A percentile compares a stretch with the other conserved stretches of the same genome.
These are phyloP conservation scores for Ormyrus thymus DNA, from an alignment of 2,888 invertebrate genomes.

Conservation along the genomic window DNA sequence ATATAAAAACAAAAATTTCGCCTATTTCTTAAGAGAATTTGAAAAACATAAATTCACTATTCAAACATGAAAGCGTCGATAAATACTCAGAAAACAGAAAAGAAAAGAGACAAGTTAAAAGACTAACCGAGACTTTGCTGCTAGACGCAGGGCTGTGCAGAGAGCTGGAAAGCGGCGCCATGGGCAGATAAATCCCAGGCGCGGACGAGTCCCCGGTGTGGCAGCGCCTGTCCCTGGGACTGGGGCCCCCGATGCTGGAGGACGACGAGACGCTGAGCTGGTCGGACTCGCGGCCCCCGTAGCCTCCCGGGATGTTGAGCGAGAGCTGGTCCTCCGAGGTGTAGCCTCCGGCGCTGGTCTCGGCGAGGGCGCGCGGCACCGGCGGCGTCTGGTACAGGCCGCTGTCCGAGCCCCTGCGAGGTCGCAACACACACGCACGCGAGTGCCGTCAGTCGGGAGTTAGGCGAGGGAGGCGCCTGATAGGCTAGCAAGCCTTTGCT, in stretches of 20 bases:
- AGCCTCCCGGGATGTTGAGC: conserved; percentile 71
- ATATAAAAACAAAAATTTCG: too few relatives aligned
- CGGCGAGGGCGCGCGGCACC: conserved; percentile 73
- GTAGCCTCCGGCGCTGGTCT: conserved; percentile 76
- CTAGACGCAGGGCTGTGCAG: conserved; percentile 79
- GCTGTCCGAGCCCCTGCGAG: conserved; percentile 78
- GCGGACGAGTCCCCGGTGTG: conserved; percentile 74
- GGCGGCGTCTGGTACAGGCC: conserved; percentile 78
- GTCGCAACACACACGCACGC: neutral
- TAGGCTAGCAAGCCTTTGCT: neutral
- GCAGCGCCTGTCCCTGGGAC: conserved; percentile 75
- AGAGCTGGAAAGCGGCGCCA: conserved; percentile 77
- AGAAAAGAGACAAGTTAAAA: neutral
- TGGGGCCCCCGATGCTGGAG: conserved; percentile 78
- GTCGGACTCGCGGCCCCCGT: conserved; percentile 77
- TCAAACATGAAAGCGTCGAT: neutral
- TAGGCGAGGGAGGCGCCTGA: neutral
- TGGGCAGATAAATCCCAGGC: conserved; percentile 78
- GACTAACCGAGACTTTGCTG: conserved; percentile 79
- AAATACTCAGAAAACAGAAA: neutral
- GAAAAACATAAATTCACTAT: too few relatives aligned
- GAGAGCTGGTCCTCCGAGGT: conserved; percentile 78
- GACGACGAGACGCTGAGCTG: conserved; percentile 80
- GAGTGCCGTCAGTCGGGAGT: neutral
- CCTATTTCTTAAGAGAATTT: too few relatives aligned